These are phyloP conservation scores for Diplogasteroides magnus DNA, from an alignment of 1,140 invertebrate genomes.

Conservation along the genomic window DNA sequence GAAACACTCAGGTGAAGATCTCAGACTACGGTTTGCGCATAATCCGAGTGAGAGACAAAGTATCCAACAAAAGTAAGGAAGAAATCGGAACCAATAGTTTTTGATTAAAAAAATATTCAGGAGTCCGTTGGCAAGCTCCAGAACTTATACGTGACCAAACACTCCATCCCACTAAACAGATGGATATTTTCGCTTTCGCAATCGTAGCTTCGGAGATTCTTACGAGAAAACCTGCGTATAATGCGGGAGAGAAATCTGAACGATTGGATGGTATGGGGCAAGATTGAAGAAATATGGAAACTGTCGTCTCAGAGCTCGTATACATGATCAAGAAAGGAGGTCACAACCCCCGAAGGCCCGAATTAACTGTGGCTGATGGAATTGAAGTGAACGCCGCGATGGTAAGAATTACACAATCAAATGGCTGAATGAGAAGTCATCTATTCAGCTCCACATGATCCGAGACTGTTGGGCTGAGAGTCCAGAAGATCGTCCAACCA, in stretches of 20 bases:
- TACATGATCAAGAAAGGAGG: slow-evolving; percentile 33
- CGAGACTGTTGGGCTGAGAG: slow-evolving; percentile 66
- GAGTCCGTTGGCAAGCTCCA: slow-evolving; percentile 28
- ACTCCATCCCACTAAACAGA: slow-evolving; percentile 18
- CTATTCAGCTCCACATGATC: slow-evolving; percentile 30
- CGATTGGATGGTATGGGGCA: slow-evolving; percentile 25
- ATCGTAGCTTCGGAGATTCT: slow-evolving; percentile 46
- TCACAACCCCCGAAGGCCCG: slow-evolving; percentile 12
- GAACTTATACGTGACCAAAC: slow-evolving; percentile 20
- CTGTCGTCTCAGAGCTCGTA: slow-evolving; percentile 23
- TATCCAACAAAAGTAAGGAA: slow-evolving; percentile 8
- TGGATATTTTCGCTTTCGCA: slow-evolving; percentile 43
- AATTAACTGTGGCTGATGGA: slow-evolving; percentile 15
- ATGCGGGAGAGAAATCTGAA: slow-evolving; percentile 28
- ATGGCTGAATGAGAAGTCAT: background rate
- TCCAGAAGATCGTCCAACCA: slow-evolving; percentile 79
- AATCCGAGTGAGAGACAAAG: slow-evolving; percentile 19
- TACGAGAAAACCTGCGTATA: slow-evolving; percentile 34
- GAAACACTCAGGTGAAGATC: slow-evolving; percentile 15
- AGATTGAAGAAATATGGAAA: too few species aligned
- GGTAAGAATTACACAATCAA: slow-evolving; percentile 8
- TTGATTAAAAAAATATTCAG: background rate
- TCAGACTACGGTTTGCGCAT: slow-evolving; percentile 28
- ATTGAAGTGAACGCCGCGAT: slow-evolving; percentile 20
- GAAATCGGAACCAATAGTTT: too few species aligned